A percentile compares a stretch with the other conserved stretches of the same genome.
These are phyloP conservation scores for Eustalomyia histrio DNA, from an alignment of 2,888 invertebrate genomes.

Conservation along the genomic window DNA sequence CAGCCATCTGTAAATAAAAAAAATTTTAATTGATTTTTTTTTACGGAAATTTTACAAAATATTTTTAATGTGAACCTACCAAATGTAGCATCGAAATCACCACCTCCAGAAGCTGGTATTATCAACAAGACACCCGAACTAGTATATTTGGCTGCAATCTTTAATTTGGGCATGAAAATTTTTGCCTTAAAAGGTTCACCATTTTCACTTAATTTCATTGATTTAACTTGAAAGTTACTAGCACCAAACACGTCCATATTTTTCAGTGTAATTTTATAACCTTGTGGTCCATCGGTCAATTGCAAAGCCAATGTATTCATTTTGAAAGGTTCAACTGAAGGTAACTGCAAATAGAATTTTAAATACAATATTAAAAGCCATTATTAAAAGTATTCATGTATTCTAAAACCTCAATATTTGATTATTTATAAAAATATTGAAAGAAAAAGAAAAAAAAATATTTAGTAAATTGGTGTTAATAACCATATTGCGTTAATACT, in stretches of 20 bases:
- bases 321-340: constrained; percentile 84
- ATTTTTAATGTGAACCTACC: constrained; percentile 75
- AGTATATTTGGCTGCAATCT: constrained; percentile 84
- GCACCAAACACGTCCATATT: constrained; percentile 84
- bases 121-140: constrained; percentile 86
- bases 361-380: background rate
- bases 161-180: constrained; percentile 84
- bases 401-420: constrained; percentile 7
- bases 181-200: constrained; percentile 84
- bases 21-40: too few relatives aligned
- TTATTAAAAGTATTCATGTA: background rate
- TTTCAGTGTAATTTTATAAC: constrained; percentile 82
- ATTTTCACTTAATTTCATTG: constrained; percentile 82
- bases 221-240: constrained; percentile 83
- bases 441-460: too few relatives aligned
- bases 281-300: constrained; percentile 81
- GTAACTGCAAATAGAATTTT: constrained; percentile 78
- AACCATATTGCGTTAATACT: constrained; percentile 34
- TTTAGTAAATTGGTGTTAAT: constrained; percentile 52
- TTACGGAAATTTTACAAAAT: too few relatives aligned
- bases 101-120: constrained; percentile 86
- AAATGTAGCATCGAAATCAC: constrained; percentile 84
- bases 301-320: constrained; percentile 83
- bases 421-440: too few relatives aligned
- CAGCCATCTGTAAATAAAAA: constrained; percentile 81